Evolutionary conservation across 2,888 invertebrate genomes (phyloP).

Genomic region (Chamaedrilus cognettii): DNA sequence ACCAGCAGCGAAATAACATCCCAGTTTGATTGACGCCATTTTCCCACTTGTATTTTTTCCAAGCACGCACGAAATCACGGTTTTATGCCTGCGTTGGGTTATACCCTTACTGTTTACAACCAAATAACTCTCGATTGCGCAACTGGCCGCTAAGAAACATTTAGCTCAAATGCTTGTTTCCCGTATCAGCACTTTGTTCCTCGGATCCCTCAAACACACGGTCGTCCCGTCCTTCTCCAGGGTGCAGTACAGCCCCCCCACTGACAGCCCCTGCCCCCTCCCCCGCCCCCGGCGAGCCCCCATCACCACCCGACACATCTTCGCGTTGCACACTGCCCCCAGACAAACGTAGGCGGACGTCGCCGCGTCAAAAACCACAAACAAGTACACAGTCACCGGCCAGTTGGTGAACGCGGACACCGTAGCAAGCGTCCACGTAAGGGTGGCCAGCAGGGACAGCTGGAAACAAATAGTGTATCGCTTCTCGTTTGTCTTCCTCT

Average conservation of each 20-base stretch:
- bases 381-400: conserved; percentile 3
- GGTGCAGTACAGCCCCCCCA: neutral
- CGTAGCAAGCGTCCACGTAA: neutral
- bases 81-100: too few species aligned
- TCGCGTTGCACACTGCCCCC: neutral
- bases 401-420: conserved; percentile 1
- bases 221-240: conserved; percentile 5
- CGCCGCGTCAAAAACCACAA: conserved; percentile 6
- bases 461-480: conserved; percentile 5
- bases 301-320: neutral
- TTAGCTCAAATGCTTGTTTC: conserved; percentile 1
- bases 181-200: neutral
- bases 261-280: neutral
- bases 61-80: too few species aligned
- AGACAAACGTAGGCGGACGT: neutral
- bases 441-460: conserved; percentile 5
- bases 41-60: neutral
- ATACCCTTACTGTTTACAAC: too few species aligned
- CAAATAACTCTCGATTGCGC: too few species aligned
- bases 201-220: conserved; percentile 1
- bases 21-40: neutral
- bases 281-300: neutral
- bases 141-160: too few species aligned
- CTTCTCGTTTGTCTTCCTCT: conserved; percentile 5
- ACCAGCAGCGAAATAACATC: too few species aligned